These are phyloP conservation scores for Chelonus insularis DNA, from an alignment of 1,140 invertebrate genomes.

Conservation along the genomic window DNA sequence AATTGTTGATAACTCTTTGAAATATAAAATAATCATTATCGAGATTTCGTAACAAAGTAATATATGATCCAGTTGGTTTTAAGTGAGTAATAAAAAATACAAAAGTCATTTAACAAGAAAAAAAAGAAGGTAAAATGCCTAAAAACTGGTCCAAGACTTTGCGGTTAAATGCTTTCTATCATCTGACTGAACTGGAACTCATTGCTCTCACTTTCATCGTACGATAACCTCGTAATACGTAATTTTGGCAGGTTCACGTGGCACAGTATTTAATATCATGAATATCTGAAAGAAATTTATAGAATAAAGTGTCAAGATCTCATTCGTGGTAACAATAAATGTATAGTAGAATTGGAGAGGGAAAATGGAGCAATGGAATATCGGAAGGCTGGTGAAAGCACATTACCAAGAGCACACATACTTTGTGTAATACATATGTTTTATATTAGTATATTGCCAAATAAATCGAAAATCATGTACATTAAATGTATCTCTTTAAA, in stretches of 20 bases:
- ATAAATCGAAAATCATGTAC: no score
- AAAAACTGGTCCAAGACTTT: slow-evolving; percentile 14
- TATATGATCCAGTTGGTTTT: not conserved
- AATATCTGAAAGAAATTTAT: not conserved
- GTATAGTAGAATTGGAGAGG: slow-evolving; percentile 1
- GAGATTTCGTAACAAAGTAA: no score
- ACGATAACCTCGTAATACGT: slow-evolving; percentile 47
- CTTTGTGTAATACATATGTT: slow-evolving; percentile 4
- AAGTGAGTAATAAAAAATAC: not conserved
- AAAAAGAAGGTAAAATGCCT: not conserved
- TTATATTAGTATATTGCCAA: not conserved
- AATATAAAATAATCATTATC: no score
- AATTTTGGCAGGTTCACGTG: slow-evolving; percentile 29
- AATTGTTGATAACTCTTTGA: no score
- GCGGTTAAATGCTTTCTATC: not conserved
- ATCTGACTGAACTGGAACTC: slow-evolving; percentile 28
- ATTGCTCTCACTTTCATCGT: slow-evolving; percentile 52
- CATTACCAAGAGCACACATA: slow-evolving; percentile 9
- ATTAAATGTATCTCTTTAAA: no score
- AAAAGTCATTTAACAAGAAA: not conserved
- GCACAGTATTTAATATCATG: not conserved
- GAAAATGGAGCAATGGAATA: slow-evolving; percentile 24
- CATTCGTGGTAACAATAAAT: not conserved
- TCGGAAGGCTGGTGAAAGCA: slow-evolving; percentile 21
- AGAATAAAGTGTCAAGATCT: not conserved